Conservation (phyloP, 2,113 vertebrate genomes). For the Heloderma charlesbogerti region DNA sequence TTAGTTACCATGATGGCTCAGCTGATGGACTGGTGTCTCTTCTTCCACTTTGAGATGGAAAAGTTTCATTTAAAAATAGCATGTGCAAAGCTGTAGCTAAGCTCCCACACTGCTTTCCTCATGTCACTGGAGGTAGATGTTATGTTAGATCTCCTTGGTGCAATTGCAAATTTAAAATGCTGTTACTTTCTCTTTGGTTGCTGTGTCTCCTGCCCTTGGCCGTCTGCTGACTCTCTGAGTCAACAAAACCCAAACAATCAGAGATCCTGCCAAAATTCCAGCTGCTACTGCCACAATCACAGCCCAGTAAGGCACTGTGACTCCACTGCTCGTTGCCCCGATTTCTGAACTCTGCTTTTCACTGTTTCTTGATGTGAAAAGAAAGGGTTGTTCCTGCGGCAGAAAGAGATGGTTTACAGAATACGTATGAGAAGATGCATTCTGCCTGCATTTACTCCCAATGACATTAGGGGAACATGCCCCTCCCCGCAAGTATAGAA, state of each 20-base stretch:
- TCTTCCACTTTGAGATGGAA: slow-evolving; percentile 23
- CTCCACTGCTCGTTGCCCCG: neutral
- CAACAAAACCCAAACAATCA: slow-evolving; percentile 65
- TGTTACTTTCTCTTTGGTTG: slow-evolving; percentile 11
- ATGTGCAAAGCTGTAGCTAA: slow-evolving; percentile 13
- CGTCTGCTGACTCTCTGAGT: slow-evolving; percentile 50
- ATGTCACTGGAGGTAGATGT: neutral
- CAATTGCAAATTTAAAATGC: slow-evolving; percentile 31
- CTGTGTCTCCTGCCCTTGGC: fast-evolving
- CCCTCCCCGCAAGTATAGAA: neutral
- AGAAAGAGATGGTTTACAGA: slow-evolving; percentile 40
- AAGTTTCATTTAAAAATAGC: slow-evolving; percentile 14
- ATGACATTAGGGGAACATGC: neutral
- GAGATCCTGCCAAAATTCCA: slow-evolving; percentile 77
- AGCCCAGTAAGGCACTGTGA: slow-evolving; percentile 77
- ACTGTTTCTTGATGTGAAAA: slow-evolving; percentile 86
- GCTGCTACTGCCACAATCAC: slow-evolving; percentile 75
- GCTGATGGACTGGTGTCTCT: neutral
- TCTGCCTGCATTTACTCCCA: neutral
- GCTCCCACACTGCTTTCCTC: neutral
- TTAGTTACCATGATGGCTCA: neutral
- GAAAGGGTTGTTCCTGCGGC: slow-evolving; percentile 86
- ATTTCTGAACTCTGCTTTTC: slow-evolving; percentile 44
- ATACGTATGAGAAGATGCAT: neutral
- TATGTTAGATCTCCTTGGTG: slow-evolving; percentile 7